Evolutionary conservation across 2,797 vertebrate species (phyloP), one percentile per base, ranked within the genome.

Genomic region (Telmatherina bonti): DNA sequence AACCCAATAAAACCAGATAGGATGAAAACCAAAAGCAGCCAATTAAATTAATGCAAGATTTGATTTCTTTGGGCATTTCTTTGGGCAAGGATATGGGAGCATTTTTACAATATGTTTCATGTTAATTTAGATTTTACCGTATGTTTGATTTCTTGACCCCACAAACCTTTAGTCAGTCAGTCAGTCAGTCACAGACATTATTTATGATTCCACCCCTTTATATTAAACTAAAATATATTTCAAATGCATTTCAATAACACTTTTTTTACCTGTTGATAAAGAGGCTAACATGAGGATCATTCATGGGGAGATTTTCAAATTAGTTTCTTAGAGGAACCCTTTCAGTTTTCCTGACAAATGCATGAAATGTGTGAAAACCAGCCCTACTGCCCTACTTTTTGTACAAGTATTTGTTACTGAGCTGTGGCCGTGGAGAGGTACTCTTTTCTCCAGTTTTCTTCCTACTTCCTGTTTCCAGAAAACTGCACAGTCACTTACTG

Each of bases 401-500:
- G 36, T 41, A 16, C 20, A 6, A 18, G 4, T 11, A n/a, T 20
- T 43, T 45, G 18, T 43, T 20, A n/a, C 20, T n/a, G 43, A 45
- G 43, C 43, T 45, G 43, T n/a, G 20, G 43, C 43, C 8, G 9
- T 10, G 43, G 18, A n/a, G 43, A n/a, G 41, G 18, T 6, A 43
- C 2, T 43, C 7, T 43, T 41, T 45, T 8, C 20, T 10, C 20
- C n/a, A 22, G 22, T 10, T 30, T 72, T 26, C 15, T 22, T n/a
- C 5, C 4, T 31, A 9, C 20, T 4, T 7, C 12, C 13, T 10
- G 24, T 52, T 31, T 18, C 18, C 20, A 13, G 27, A 30, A 62
- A 22, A 27, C 12, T 30, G 24, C 20, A 29, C 5, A 76, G 89
- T 36, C 7, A 66, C 96, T 96, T 96, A 99, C 98, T 99, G 96